A percentile compares a stretch with the other conserved stretches of the same genome.
Evolutionary conservation across 2,888 invertebrate genomes (phyloP).

Genomic region (Xylota sylvarum): DNA sequence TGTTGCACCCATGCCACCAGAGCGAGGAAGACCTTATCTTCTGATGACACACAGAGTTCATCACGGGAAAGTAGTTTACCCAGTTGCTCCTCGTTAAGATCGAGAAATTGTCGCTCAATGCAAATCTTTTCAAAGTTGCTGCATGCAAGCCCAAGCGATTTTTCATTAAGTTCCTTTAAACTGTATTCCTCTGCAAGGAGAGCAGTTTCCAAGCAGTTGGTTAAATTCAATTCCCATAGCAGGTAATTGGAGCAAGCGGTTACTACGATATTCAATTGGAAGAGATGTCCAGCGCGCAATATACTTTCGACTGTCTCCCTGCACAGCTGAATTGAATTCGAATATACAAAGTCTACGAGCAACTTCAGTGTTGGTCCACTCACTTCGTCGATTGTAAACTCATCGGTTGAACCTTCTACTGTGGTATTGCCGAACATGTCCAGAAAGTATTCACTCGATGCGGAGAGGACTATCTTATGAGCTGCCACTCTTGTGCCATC

Average conservation of each 20-base stretch:
- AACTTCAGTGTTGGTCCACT: not conserved
- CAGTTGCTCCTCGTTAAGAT: constrained; percentile 34
- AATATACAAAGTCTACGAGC: constrained; percentile 16
- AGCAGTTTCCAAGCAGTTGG: constrained; percentile 41
- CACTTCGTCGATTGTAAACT: not conserved
- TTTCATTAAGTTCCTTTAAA: constrained; percentile 13
- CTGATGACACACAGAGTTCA: constrained; percentile 40
- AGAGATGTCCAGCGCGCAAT: not conserved
- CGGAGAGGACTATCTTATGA: constrained; percentile 9
- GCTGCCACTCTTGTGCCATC: constrained; percentile 5
- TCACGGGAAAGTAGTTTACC: constrained; percentile 39
- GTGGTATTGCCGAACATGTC: constrained; percentile 3
- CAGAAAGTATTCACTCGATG: constrained; percentile 16
- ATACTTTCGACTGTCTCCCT: not conserved
- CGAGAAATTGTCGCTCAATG: constrained; percentile 26
- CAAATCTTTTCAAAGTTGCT: constrained; percentile 22
- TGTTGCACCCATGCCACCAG: constrained; percentile 39
- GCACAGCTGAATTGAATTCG: not conserved
- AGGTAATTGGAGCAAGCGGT: constrained; percentile 32
- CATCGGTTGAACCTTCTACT: not conserved
- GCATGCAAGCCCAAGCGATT: constrained; percentile 25
- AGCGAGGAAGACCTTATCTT: constrained; percentile 41
- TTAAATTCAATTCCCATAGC: constrained; percentile 23
- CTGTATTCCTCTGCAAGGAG: constrained; percentile 32
- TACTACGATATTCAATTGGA: constrained; percentile 23